Conservation (phyloP, 1,140 invertebrate species). For the Scaptodrosophila lebanonensis region DNA sequence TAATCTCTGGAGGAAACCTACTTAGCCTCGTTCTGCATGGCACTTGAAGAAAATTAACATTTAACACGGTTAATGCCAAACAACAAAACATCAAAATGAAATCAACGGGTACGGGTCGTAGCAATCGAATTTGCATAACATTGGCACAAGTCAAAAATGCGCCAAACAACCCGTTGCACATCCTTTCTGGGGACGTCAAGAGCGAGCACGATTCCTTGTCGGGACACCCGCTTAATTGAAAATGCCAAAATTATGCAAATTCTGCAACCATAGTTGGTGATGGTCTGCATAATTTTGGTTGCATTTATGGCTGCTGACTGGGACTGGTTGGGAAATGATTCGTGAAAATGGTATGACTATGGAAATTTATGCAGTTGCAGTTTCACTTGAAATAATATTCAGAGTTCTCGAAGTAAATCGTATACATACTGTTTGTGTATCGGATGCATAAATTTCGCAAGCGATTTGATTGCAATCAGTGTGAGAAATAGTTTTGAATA, state of each 20-base stretch:
- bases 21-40: background rate
- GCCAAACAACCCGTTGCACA: slow-evolving; percentile 6
- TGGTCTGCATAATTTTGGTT: slow-evolving; percentile 52
- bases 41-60: slow-evolving; percentile 69
- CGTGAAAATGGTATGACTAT: background rate
- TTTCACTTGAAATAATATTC: slow-evolving; percentile 35
- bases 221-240: slow-evolving; percentile 49
- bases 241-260: slow-evolving; percentile 73
- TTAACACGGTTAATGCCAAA: slow-evolving; percentile 67
- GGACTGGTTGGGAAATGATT: slow-evolving; percentile 21
- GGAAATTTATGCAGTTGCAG: slow-evolving; percentile 55
- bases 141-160: slow-evolving; percentile 70
- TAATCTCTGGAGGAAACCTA: background rate
- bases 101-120: slow-evolving; percentile 30
- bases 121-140: slow-evolving; percentile 66
- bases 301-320: slow-evolving; percentile 25
- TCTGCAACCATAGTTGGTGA: slow-evolving; percentile 11
- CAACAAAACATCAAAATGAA: slow-evolving; percentile 64
- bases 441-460: too few relatives aligned
- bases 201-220: slow-evolving; percentile 5
- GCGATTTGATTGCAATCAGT: slow-evolving; percentile 50
- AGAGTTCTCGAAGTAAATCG: slow-evolving; percentile 38
- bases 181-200: slow-evolving; percentile 11
- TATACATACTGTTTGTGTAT: slow-evolving; percentile 14
- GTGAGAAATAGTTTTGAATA: slow-evolving; percentile 42